A percentile compares a stretch with the other conserved stretches of the same genome.
These are phyloP conservation scores for Oreamnos americanus DNA, from an alignment of 2,113 vertebrate genomes.

Conservation along the genomic window DNA sequence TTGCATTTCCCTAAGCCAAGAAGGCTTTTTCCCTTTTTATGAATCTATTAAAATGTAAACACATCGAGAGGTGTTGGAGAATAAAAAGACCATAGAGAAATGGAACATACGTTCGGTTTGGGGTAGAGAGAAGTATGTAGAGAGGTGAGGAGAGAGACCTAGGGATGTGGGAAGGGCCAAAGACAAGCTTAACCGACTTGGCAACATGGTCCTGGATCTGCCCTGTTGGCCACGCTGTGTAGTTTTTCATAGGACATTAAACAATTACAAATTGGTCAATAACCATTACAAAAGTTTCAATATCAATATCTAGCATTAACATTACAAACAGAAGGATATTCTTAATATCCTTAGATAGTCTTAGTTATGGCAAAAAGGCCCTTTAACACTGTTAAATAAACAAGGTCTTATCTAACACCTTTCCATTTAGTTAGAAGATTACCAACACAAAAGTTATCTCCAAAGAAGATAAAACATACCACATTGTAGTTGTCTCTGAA, in stretches of 20 bases:
- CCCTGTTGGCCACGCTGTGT: background rate
- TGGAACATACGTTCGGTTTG: background rate
- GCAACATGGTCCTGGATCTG: background rate
- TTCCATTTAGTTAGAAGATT: constrained; percentile 20
- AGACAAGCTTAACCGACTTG: constrained; percentile 54
- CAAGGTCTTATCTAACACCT: background rate
- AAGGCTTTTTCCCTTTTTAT: background rate
- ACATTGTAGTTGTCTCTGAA: background rate
- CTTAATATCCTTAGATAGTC: background rate
- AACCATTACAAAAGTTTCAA: background rate
- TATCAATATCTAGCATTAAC: background rate
- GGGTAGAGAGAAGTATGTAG: background rate
- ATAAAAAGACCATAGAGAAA: background rate
- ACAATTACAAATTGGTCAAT: background rate
- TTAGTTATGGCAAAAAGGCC: background rate
- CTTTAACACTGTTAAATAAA: background rate
- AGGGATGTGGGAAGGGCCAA: constrained; percentile 42
- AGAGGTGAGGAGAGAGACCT: constrained; percentile 8
- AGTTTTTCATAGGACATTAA: background rate
- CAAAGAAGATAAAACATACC: background rate
- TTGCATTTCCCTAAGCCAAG: background rate
- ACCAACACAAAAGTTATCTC: background rate
- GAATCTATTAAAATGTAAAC: background rate
- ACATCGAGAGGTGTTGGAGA: background rate
- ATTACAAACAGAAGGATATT: constrained; percentile 32